Base-by-base conservation (phyloP, 2,113 vertebrate species). In the Lampris megalopsis region DNA sequence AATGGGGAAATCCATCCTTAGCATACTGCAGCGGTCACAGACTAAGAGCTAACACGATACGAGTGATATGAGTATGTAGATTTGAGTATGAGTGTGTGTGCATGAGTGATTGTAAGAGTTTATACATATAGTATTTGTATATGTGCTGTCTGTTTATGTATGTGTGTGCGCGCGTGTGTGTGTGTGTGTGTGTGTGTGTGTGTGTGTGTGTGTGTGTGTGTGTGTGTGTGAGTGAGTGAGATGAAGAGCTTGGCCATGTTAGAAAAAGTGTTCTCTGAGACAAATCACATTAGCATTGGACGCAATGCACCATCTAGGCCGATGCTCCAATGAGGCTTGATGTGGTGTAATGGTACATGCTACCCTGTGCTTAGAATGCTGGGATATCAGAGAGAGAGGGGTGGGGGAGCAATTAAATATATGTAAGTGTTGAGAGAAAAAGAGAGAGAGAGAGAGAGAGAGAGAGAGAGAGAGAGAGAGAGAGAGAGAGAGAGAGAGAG, bases 261-360 rank as follows among this genome's bases (percentile, higher is more conserved):
- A 24, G 24, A 24, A 9, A 53, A 24, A 59, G 41, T 68, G 63
- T 81, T 47, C 63, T 71, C 5, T 24, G 0, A 63, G 48, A 81
- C 63, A 76, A 63, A 36, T 52, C 41, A 45, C 45, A 68, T 53
- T 48, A 81, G 10, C 41, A 1, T 9, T 0, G 41, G 36, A 37
- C 63, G 45, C 63, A 72, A 73, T 60, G 59, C 64, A 59, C 72
- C 68, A 45, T 73, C 68, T 61, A 73, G 63, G 80, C 53, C 37
- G 66, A 65, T 67, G 67, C 62, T 62, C 49, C 38, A 71, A 47
- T 71, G 68, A 54, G 24, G 43, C 43, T 45, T 45, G 43, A 45
- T 45, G 43, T 0, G 43, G 43, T 56, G 38, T 59, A 71, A 71
- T 52, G 71, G 38, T 35, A 45, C 43, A 45, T 45, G 43, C 43